A percentile compares a stretch with the other conserved stretches of the same genome.
Conservation (phyloP, 2,888 invertebrate genomes). For the Dilophus febrilis region DNA sequence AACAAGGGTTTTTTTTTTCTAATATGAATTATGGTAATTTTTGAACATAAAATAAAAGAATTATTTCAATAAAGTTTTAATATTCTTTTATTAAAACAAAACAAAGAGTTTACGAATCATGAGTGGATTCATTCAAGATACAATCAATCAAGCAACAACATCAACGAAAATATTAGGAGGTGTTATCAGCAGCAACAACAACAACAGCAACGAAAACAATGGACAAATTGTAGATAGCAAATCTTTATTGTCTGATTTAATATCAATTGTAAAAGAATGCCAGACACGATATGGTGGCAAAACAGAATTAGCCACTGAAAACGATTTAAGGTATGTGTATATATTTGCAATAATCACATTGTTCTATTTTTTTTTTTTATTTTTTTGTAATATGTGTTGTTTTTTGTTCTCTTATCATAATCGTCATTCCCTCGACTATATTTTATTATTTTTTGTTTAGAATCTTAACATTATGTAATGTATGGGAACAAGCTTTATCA, state of each 20-base stretch:
- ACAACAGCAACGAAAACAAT: too few species aligned
- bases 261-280: constrained; percentile 33
- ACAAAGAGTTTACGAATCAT: too few species aligned
- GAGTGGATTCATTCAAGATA: too few species aligned
- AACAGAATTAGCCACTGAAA: constrained; percentile 79
- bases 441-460: constrained; percentile 15
- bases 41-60: too few species aligned
- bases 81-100: too few species aligned
- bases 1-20: too few species aligned
- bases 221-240: constrained; percentile 16
- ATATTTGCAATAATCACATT: constrained; percentile 18
- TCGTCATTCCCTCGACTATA: background rate
- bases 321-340: constrained; percentile 39
- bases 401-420: background rate
- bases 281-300: constrained; percentile 74
- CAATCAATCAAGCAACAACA: too few species aligned
- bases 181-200: too few species aligned
- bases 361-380: background rate
- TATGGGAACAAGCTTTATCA: constrained; percentile 57
- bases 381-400: constrained; percentile 10
- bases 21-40: too few species aligned
- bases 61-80: too few species aligned
- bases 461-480: constrained; percentile 44
- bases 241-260: constrained; percentile 13
- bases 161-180: too few species aligned